Percentiles rank a stretch among this genome's conserved stretches.
Evolutionary conservation across 2,888 invertebrate species (phyloP).

Genomic region (Melinopterus prodromus): DNA sequence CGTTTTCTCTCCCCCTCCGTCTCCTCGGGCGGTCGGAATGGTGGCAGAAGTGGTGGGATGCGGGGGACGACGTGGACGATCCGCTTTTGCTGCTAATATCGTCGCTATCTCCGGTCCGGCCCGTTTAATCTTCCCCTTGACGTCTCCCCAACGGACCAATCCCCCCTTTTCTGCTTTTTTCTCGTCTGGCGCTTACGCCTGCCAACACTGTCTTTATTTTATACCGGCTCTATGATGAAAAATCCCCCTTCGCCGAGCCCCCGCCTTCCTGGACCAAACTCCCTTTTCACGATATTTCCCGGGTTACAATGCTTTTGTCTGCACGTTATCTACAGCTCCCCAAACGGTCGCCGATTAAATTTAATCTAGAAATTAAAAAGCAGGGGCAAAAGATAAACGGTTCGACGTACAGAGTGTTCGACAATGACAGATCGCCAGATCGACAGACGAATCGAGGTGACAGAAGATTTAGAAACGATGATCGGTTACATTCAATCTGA

Average conservation of each 20-base stretch:
- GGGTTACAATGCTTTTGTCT: neutral
- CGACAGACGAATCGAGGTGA: too few relatives aligned
- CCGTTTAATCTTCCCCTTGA: constrained; percentile 20
- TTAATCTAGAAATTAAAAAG: neutral
- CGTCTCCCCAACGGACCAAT: constrained; percentile 8
- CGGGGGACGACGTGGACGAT: constrained; percentile 29
- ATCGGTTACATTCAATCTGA: too few relatives aligned
- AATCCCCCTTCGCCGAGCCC: constrained; percentile 4
- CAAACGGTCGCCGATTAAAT: neutral
- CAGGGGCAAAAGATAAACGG: neutral
- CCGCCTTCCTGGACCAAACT: neutral
- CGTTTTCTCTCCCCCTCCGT: constrained; percentile 17
- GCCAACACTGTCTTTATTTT: constrained; percentile 4
- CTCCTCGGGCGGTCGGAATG: constrained; percentile 20
- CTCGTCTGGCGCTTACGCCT: neutral
- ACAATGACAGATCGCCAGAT: too few relatives aligned
- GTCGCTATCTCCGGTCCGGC: constrained; percentile 23
- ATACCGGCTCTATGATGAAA: constrained; percentile 9
- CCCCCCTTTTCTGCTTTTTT: constrained; percentile 13
- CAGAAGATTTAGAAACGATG: too few relatives aligned
- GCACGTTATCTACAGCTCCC: constrained; percentile 4
- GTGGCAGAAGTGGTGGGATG: constrained; percentile 17
- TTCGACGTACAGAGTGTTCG: neutral
- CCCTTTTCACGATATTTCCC: neutral
- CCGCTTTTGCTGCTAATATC: constrained; percentile 27